Evolutionary conservation across 1,140 invertebrate genomes (phyloP).

Genomic region (Micrasema longulum): DNA sequence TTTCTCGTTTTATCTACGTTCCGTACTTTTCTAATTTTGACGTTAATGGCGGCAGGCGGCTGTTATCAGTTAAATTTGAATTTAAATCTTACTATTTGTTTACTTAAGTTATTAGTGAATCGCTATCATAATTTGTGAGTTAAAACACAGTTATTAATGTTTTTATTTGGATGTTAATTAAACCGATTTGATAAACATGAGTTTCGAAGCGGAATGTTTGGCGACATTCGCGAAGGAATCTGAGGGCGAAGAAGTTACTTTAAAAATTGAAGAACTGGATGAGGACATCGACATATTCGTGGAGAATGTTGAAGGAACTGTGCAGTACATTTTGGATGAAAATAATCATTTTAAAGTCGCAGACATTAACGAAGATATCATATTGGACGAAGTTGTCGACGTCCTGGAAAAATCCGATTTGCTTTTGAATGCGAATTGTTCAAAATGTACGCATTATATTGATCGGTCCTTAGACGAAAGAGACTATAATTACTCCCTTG

Average conservation of each 20-base stretch:
- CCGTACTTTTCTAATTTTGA: too few species aligned
- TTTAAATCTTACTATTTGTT: too few species aligned
- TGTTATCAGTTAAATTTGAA: too few species aligned
- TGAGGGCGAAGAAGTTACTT: not conserved
- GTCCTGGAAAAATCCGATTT: constrained; percentile 6
- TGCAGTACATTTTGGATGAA: constrained; percentile 12
- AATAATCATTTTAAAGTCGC: constrained; percentile 16
- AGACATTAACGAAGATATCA: constrained; percentile 8
- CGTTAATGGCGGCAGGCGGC: too few species aligned
- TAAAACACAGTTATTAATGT: not conserved
- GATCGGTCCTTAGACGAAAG: constrained; percentile 3
- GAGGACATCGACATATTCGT: constrained; percentile 7
- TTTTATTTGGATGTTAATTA: too few species aligned
- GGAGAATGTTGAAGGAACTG: constrained; percentile 10
- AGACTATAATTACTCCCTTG: constrained; percentile 11
- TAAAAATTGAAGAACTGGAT: constrained; percentile 6
- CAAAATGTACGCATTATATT: not conserved
- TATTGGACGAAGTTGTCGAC: constrained; percentile 13
- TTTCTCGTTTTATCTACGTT: too few species aligned
- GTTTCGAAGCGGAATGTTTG: not conserved
- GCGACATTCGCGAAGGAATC: not conserved
- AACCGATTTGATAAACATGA: not conserved
- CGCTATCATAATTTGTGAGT: not conserved
- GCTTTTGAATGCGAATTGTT: not conserved
- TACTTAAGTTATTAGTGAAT: too few species aligned